Evolutionary conservation across 1,140 invertebrate genomes (phyloP).

Genomic region (Cepaea nemoralis): DNA sequence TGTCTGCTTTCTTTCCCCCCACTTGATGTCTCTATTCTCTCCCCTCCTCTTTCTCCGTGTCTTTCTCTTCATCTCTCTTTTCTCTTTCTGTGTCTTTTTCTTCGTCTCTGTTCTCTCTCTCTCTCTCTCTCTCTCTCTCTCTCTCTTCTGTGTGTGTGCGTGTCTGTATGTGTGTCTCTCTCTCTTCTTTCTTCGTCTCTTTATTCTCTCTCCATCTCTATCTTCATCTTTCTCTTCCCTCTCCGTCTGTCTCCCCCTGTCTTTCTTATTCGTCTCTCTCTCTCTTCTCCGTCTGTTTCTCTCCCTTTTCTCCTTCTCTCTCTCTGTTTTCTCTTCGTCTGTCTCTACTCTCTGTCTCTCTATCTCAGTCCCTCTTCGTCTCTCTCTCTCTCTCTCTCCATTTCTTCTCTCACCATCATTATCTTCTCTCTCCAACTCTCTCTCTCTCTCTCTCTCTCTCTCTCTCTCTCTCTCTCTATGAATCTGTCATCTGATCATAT

Average conservation of each 20-base stretch:
- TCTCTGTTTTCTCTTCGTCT: no score
- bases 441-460: conserved; percentile 30
- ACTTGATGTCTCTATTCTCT: no score
- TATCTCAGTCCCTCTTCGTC: no score
- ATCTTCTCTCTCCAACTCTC: conserved; percentile 29
- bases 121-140: no score
- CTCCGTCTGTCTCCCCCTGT: background rate
- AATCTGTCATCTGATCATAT: background rate
- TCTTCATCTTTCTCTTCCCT: background rate
- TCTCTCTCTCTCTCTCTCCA: conserved; percentile 29
- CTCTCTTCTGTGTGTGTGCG: no score
- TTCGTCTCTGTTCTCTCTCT: no score
- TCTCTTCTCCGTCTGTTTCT: no score
- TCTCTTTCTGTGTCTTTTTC: background rate
- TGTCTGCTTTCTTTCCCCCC: no score
- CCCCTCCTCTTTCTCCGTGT: background rate
- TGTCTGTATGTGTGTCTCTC: no score
- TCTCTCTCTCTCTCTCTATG: conserved; percentile 19
- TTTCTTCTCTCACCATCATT: conserved; percentile 29
- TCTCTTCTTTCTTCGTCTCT: background rate
- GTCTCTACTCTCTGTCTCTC: no score
- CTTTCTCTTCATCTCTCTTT: background rate
- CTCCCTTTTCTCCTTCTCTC: conserved; percentile 10
- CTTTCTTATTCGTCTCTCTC: no score
- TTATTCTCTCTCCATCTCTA: background rate